A percentile compares a stretch with the other conserved stretches of the same genome.
These are phyloP conservation scores for Synanceia verrucosa DNA, from an alignment of 2,797 vertebrate genomes.

Conservation along the genomic window DNA sequence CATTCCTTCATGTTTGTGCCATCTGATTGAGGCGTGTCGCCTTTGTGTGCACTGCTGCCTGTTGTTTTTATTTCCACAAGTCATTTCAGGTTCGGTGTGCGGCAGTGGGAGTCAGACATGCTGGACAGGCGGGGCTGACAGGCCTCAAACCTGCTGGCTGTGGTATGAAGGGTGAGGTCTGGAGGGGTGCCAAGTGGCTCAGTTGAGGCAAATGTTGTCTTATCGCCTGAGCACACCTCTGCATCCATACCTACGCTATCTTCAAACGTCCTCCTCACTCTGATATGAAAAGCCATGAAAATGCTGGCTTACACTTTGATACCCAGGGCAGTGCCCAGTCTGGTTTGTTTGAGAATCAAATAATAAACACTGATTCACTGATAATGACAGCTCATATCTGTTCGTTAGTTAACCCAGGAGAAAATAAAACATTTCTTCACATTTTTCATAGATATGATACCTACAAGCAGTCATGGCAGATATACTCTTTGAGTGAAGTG, in stretches of 20 bases:
- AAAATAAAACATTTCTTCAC: not conserved
- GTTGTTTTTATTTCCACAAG: not conserved
- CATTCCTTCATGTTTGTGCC: not conserved
- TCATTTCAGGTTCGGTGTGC: not conserved
- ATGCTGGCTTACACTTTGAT: not conserved
- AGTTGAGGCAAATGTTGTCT: conserved; percentile 6
- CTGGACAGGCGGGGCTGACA: not conserved
- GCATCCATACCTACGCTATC: not conserved
- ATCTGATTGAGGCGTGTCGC: not conserved
- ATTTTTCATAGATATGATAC: not conserved
- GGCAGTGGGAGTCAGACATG: not conserved
- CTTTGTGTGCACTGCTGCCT: not conserved
- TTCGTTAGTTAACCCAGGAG: not conserved
- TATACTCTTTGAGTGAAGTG: not conserved
- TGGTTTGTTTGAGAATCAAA: not conserved
- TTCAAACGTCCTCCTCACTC: not conserved
- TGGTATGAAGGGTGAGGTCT: conserved; percentile 59
- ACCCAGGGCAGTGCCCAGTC: not conserved
- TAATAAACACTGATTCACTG: not conserved
- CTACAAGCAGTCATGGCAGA: not conserved
- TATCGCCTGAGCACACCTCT: not conserved
- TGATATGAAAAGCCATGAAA: not conserved
- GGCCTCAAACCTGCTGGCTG: conserved; percentile 25
- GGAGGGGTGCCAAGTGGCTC: conserved; percentile 14
- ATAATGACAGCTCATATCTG: not conserved